These are phyloP conservation scores for Frankliniella intonsa DNA, from an alignment of 2,888 invertebrate genomes.

Conservation along the genomic window DNA sequence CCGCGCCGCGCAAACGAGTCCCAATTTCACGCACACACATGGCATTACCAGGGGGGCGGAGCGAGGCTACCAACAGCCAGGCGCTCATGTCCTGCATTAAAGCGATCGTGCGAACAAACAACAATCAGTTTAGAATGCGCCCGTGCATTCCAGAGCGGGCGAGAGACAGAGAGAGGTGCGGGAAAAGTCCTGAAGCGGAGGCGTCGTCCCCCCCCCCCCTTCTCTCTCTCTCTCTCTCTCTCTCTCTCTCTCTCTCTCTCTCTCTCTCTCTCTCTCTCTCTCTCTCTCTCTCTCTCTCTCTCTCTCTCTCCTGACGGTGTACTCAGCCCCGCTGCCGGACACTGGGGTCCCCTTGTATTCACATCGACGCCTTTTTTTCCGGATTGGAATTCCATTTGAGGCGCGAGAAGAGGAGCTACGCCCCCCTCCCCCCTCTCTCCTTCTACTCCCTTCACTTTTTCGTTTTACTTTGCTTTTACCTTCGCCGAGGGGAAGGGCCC, in stretches of 20 bases:
- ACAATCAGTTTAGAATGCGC: too few relatives aligned
- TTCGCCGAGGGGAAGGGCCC: too few relatives aligned
- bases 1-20: too few relatives aligned
- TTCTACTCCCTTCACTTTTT: not conserved
- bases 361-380: not conserved
- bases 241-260: not conserved
- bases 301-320: not conserved
- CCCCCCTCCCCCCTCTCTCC: not conserved
- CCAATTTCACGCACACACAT: too few relatives aligned
- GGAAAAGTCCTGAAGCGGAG: not conserved
- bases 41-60: too few relatives aligned
- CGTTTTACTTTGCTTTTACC: too few relatives aligned
- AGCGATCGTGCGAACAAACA: too few relatives aligned
- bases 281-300: constrained; percentile 2
- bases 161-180: not conserved
- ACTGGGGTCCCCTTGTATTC: not conserved
- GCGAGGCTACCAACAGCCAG: too few relatives aligned
- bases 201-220: not conserved
- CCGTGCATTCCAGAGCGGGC: not conserved
- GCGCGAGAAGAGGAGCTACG: not conserved
- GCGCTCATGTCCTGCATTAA: too few relatives aligned
- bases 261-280: constrained; percentile 18
- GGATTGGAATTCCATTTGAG: constrained; percentile 10
- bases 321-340: too few relatives aligned
- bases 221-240: not conserved